Conservation (phyloP, 2,888 invertebrate species). For the Drosophila demipolita region DNA sequence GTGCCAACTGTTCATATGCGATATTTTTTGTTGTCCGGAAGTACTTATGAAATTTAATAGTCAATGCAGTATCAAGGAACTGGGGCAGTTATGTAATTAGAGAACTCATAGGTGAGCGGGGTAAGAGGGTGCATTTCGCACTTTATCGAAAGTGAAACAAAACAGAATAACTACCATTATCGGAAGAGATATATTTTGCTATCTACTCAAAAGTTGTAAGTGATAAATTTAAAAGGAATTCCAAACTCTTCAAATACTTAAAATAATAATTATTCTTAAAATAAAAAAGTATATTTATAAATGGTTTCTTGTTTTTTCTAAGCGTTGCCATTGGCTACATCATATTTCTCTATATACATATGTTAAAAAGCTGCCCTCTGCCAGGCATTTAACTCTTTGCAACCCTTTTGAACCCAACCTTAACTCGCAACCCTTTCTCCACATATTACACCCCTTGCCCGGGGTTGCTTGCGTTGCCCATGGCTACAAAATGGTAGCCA, state of each 20-base stretch:
- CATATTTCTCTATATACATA: background rate
- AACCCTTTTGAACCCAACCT: constrained; percentile 29
- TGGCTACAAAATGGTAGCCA: constrained; percentile 61
- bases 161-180: background rate
- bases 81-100: constrained; percentile 52
- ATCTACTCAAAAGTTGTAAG: background rate
- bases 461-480: constrained; percentile 47
- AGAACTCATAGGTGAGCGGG: background rate
- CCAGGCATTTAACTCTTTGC: constrained; percentile 46
- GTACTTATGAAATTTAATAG: constrained; percentile 58
- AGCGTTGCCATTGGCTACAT: constrained; percentile 52
- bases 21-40: constrained; percentile 45
- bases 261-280: background rate
- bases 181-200: background rate
- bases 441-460: background rate
- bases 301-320: background rate
- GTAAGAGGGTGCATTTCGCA: too few relatives aligned
- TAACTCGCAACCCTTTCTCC: constrained; percentile 50
- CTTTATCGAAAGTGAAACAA: background rate
- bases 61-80: constrained; percentile 11
- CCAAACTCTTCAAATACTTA: background rate
- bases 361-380: constrained; percentile 5
- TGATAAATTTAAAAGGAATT: background rate
- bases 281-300: too few relatives aligned
- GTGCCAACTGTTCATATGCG: constrained; percentile 50